Evolutionary conservation across 2,797 vertebrate genomes (phyloP), one percentile per base, ranked within the genome.

Genomic region (Argyrosomus regius): DNA sequence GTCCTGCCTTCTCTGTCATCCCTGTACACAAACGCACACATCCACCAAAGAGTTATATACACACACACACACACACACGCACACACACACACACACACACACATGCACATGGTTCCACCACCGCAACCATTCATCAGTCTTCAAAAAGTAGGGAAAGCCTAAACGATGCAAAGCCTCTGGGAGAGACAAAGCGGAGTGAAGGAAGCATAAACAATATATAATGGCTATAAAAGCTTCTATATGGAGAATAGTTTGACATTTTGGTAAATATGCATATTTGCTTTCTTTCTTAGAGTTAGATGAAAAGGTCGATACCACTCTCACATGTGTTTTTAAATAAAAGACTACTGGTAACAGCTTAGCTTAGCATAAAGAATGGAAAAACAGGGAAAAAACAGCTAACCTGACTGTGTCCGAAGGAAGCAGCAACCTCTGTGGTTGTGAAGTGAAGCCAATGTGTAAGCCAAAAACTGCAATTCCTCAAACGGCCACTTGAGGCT

Each of bases 141-240:
- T 86, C 81, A 90, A n/a, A 62, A 45, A 63, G n/a, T 82, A 76
- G 80, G 75, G 84, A 73, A 81, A 87, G 80, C 64, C 58, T 72
- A 59, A 58, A 74, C 13, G 31, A 65, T 50, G n/a, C 28, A 50
- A 56, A 72, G 6, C 20, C 49, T 62, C 41, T 48, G 53, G 24
- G 49, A 54, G 39, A 68, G 14, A 52, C 9, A 22, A 18, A 70
- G 49, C 28, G 58, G 5, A 77, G 12, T 17, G 26, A 75, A 39
- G 14, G 60, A 56, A 39, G 28, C 31, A 31, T 31, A 28, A 35
- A 41, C 20, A 72, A 73, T 56, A n/a, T 57, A 1, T 39, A 53
- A 71, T 1, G 45, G 20, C 22, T 24, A 35, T 35, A 35, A 20
- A 58, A 18, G 9, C 48, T 72, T 49, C 28, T 50, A 10, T 50